phyloP scores from a whole-genome alignment of 2,797 vertebrate genomes.

The Eupleurogrammus muticus region DNA sequence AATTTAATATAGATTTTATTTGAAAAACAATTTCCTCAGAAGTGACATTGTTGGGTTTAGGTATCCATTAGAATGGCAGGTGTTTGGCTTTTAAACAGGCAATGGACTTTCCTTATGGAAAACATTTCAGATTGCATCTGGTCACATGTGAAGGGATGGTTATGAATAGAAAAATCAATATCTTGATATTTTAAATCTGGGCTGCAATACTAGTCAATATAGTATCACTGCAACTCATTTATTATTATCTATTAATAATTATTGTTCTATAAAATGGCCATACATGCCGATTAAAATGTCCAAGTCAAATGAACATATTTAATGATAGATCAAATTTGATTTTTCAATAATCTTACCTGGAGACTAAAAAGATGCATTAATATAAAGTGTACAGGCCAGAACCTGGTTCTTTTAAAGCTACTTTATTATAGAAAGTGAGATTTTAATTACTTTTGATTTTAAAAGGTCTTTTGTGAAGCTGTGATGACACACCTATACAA shows the following conservation, averaged over 20 bases:
- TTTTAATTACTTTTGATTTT: too few relatives aligned
- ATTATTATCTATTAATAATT: not conserved
- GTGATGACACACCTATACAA: too few relatives aligned
- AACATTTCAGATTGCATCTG: not conserved
- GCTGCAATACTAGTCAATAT: not conserved
- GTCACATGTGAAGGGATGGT: not conserved
- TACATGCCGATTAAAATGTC: not conserved
- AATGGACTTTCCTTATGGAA: not conserved
- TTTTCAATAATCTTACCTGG: not conserved
- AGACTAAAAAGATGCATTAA: not conserved
- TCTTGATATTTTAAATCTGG: not conserved
- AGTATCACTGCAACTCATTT: not conserved
- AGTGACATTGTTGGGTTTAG: not conserved
- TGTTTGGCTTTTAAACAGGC: not conserved
- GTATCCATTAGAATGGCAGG: not conserved
- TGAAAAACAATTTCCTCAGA: not conserved
- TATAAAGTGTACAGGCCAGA: not conserved
- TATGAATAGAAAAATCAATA: too few relatives aligned
- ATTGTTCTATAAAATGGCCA: not conserved
- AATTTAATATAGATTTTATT: constrained; percentile 10
- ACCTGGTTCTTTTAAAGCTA: not conserved
- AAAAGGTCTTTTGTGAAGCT: too few relatives aligned
- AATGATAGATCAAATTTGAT: not conserved
- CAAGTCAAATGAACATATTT: not conserved
- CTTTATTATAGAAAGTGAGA: too few relatives aligned